phyloP scores from a whole-genome alignment of 2,113 vertebrate genomes.

The Poeciliopsis prolifica region DNA sequence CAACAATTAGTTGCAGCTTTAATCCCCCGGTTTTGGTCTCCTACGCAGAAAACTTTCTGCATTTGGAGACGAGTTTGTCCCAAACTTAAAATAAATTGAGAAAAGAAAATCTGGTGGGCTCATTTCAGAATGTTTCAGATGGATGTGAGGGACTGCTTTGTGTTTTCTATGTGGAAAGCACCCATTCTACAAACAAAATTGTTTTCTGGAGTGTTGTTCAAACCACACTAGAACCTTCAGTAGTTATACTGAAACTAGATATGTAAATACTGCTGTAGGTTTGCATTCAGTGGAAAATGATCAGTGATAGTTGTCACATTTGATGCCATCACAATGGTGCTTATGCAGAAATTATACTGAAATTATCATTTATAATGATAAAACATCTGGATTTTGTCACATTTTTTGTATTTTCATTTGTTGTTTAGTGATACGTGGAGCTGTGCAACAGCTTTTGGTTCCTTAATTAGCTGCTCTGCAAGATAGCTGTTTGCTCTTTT shows the following conservation, averaged over 20 bases:
- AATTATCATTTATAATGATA: neutral
- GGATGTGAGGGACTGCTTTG: neutral
- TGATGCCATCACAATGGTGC: neutral
- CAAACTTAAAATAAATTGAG: conserved; percentile 4
- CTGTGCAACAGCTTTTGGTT: neutral
- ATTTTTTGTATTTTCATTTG: neutral
- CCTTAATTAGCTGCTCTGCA: neutral
- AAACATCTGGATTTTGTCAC: neutral
- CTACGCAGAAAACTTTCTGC: neutral
- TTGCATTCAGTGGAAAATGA: neutral
- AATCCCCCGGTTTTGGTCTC: neutral
- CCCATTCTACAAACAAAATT: neutral
- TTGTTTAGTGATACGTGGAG: too few relatives aligned
- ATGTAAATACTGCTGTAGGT: conserved; percentile 7
- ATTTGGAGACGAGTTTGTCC: neutral
- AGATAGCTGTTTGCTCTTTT: neutral
- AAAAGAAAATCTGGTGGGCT: neutral
- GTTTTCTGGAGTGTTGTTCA: conserved; percentile 23
- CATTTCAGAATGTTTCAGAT: conserved; percentile 2
- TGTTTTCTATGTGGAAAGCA: neutral
- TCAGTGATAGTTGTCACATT: neutral
- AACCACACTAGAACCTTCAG: neutral
- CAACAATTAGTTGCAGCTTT: conserved; percentile 6
- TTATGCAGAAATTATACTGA: neutral
- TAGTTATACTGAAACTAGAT: conserved; percentile 16